A percentile compares a stretch with the other conserved stretches of the same genome.
These are phyloP conservation scores for Creontiades dilutus DNA, from an alignment of 2,888 invertebrate genomes.

Conservation along the genomic window DNA sequence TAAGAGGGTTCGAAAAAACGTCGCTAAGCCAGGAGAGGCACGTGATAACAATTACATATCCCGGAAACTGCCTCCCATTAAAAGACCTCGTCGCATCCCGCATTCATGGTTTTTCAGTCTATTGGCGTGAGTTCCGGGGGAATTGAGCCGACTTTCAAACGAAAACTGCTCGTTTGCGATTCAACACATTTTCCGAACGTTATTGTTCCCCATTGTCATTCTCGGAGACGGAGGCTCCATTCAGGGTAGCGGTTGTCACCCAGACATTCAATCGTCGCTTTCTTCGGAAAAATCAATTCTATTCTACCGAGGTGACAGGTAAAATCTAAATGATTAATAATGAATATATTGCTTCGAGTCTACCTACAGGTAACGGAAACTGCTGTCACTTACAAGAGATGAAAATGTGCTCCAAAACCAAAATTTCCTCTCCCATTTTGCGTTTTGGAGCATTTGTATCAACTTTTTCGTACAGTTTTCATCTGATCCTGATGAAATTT, in stretches of 20 bases:
- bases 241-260: background rate
- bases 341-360: too few species aligned
- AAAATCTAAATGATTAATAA: too few species aligned
- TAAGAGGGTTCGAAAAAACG: background rate
- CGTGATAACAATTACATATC: constrained; percentile 42
- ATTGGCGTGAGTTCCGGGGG: background rate
- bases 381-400: too few species aligned
- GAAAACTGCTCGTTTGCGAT: constrained; percentile 32
- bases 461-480: too few species aligned
- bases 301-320: too few species aligned
- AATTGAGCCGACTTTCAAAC: constrained; percentile 32
- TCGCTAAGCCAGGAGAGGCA: background rate
- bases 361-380: too few species aligned
- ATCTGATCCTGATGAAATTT: too few species aligned
- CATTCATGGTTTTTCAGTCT: constrained; percentile 12
- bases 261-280: background rate
- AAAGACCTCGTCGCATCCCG: constrained; percentile 32
- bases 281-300: background rate
- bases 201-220: constrained; percentile 34
- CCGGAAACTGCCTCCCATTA: background rate
- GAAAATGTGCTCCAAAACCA: too few species aligned
- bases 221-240: background rate
- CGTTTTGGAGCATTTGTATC: too few species aligned
- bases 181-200: constrained; percentile 23
- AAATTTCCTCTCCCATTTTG: too few species aligned